phyloP scores from a whole-genome alignment of 1,140 invertebrate species.

The Chrysomallon squamiferum region DNA sequence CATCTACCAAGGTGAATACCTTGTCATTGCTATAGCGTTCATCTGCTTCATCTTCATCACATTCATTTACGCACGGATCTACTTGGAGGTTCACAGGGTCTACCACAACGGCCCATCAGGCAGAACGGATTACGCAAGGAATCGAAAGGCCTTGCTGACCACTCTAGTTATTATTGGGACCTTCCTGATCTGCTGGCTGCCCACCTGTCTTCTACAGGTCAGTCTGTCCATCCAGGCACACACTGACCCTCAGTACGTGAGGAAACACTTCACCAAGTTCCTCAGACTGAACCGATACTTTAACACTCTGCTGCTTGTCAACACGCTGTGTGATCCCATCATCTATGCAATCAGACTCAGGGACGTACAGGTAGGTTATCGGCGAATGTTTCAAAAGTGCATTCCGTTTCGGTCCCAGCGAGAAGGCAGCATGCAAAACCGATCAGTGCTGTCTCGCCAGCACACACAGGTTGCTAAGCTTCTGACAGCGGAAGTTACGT shows the following conservation, averaged over 20 bases:
- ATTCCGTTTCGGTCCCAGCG: constrained; percentile 6
- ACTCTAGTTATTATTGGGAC: constrained; percentile 75
- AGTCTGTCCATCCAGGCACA: constrained; percentile 31
- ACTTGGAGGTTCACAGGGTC: constrained; percentile 31
- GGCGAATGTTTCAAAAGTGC: constrained; percentile 20
- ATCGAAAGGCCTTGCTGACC: constrained; percentile 73
- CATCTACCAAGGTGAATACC: constrained; percentile 47
- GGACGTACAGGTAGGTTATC: constrained; percentile 61
- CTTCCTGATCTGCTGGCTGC: constrained; percentile 73
- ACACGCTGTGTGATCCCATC: constrained; percentile 73
- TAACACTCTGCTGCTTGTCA: constrained; percentile 68
- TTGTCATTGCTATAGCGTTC: constrained; percentile 60
- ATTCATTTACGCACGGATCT: constrained; percentile 44
- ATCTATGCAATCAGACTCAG: constrained; percentile 75
- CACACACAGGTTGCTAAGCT: constrained; percentile 4
- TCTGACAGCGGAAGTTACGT: not conserved
- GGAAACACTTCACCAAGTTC: constrained; percentile 21
- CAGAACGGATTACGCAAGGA: constrained; percentile 46
- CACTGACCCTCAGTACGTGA: not conserved
- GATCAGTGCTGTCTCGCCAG: not conserved
- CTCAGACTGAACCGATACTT: constrained; percentile 44
- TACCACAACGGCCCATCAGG: constrained; percentile 12
- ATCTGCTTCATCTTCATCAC: constrained; percentile 60
- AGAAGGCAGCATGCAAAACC: not conserved
- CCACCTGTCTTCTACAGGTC: constrained; percentile 65